These are phyloP conservation scores for Drosophila kanapiae DNA, from an alignment of 1,140 invertebrate species.

Conservation along the genomic window DNA sequence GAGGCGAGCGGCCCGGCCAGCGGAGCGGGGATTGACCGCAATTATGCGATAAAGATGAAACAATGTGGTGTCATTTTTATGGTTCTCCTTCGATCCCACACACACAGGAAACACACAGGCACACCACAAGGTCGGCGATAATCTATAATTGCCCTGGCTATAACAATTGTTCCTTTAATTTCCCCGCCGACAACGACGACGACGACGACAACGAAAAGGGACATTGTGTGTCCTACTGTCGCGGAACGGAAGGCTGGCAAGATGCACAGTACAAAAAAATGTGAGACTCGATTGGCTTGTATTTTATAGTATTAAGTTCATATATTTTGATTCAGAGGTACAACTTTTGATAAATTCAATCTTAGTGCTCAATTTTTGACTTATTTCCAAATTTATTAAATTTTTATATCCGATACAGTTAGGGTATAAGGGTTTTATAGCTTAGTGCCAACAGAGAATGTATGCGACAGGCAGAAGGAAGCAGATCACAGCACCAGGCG, in stretches of 20 bases:
- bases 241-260: slow-evolving; percentile 20
- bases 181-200: slow-evolving; percentile 42
- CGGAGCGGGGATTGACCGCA: slow-evolving; percentile 67
- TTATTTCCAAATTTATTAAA: too few species aligned
- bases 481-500: too few species aligned
- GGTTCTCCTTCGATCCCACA: slow-evolving; percentile 57
- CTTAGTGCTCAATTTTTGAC: too few species aligned
- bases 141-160: slow-evolving; percentile 79
- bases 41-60: slow-evolving; percentile 84
- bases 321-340: too few species aligned
- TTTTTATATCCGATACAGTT: too few species aligned
- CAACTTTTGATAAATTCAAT: too few species aligned
- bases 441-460: too few species aligned
- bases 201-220: slow-evolving; percentile 24
- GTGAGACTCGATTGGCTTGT: too few species aligned
- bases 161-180: slow-evolving; percentile 79
- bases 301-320: too few species aligned
- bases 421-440: too few species aligned
- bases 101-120: background rate
- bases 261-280: background rate
- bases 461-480: too few species aligned
- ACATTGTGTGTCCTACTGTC: slow-evolving; percentile 67
- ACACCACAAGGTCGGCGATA: slow-evolving; percentile 56
- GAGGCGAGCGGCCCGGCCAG: slow-evolving; percentile 14
- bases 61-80: slow-evolving; percentile 83